A percentile compares a stretch with the other conserved stretches of the same genome.
Conservation (phyloP, 2,888 invertebrate genomes). For the Alcis repandata region DNA sequence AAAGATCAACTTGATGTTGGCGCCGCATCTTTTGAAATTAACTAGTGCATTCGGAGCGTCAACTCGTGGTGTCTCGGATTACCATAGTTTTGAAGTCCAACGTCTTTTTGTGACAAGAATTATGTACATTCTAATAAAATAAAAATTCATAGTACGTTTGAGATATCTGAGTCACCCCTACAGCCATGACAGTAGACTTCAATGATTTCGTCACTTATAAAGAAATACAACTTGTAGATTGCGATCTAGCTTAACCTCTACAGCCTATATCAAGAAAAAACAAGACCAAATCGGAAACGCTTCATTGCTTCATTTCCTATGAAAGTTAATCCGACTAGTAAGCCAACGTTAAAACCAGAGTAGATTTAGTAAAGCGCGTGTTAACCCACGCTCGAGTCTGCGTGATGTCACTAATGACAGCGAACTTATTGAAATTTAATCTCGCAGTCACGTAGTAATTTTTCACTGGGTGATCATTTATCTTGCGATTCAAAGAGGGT, state of each 20-base stretch:
- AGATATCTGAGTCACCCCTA: slow-evolving; percentile 35
- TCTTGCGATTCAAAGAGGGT: slow-evolving; percentile 46
- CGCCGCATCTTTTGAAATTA: slow-evolving; percentile 66
- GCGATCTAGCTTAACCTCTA: slow-evolving; percentile 40
- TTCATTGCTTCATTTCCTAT: slow-evolving; percentile 40
- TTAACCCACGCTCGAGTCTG: slow-evolving; percentile 33
- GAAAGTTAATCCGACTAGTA: slow-evolving; percentile 37
- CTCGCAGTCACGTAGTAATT: slow-evolving; percentile 62
- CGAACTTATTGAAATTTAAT: slow-evolving; percentile 57
- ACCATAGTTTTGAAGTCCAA: slow-evolving; percentile 47
- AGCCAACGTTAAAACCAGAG: slow-evolving; percentile 21
- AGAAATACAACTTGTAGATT: slow-evolving; percentile 47
- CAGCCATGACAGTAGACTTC: slow-evolving; percentile 36
- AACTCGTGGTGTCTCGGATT: slow-evolving; percentile 38
- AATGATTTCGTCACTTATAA: slow-evolving; percentile 46
- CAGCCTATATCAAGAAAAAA: slow-evolving; percentile 34
- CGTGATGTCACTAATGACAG: slow-evolving; percentile 44
- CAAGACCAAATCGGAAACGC: slow-evolving; percentile 32
- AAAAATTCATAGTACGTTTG: slow-evolving; percentile 3
- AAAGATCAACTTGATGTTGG: slow-evolving; percentile 57
- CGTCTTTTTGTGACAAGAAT: slow-evolving; percentile 30
- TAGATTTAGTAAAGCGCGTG: slow-evolving; percentile 18
- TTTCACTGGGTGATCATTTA: slow-evolving; percentile 56
- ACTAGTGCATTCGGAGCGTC: slow-evolving; percentile 51
- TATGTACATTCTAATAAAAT: slow-evolving; percentile 14